Base-by-base conservation (phyloP, 2,113 vertebrate genomes). In the Procavia capensis region DNA sequence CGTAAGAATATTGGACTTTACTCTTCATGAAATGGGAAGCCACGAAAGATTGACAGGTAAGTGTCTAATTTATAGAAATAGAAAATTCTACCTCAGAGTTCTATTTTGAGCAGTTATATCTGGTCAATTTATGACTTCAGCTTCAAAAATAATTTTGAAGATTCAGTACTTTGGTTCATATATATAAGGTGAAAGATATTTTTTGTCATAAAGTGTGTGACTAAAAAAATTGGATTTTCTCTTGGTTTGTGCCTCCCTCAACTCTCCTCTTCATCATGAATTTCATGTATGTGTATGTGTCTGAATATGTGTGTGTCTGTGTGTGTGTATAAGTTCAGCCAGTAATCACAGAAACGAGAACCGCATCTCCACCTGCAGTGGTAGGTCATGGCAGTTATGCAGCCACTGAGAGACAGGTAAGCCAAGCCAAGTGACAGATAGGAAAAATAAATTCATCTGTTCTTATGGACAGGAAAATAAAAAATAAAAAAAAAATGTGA, bases 1-100 rank as follows among this genome's bases (percentile, higher is more conserved):
- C 27, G 24, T 74, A 14, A 25, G 36, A 39, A 39, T 72, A 39
- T 41, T n/a, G 66, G 7, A 8, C 66, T 85, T 97, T 72, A 70
- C 31, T 63, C 41, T 36, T 22, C n/a, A 27, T 92, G 43, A 68
- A 24, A 22, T 7, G 27, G 13, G 11, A 92, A 74, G 22, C n/a
- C 31, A n/a, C 14, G 41, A 16, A 75, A 90, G 78, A 50, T 20
- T 22, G 27, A 2, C 47, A 79, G 36, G 47, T 6, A 85, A 90
- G 66, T 0, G 1, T 57, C 50, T 29, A 31, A 17, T 83, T 90
- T 94, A 36, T 17, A 50, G 66, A 92, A 76, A 10, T 5, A 31
- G 70, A 96, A 59, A 68, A 45, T 61, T 20, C 93, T 95, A 36
- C 94, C 22, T 17, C 64, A 75, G 2, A 59, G 89, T 87, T 25